phyloP scores from a whole-genome alignment of 2,888 invertebrate species.

The Idaea dimidiata region DNA sequence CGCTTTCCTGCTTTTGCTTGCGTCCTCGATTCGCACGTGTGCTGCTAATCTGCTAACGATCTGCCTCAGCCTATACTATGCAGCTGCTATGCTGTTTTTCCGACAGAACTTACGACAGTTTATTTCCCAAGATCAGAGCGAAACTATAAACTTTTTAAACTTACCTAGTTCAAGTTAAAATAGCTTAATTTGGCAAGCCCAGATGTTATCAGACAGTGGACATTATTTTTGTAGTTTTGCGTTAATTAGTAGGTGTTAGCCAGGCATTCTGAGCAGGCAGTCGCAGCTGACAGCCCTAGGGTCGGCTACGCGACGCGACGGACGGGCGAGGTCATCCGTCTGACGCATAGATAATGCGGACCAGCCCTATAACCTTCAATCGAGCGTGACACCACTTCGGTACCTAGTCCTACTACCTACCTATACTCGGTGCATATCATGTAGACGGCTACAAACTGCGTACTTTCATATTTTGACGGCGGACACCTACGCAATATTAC shows the following conservation, averaged over 20 bases:
- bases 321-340: conserved; percentile 43
- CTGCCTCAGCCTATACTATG: too few relatives aligned
- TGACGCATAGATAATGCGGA: conserved; percentile 60
- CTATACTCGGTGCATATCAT: background rate
- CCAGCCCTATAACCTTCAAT: conserved; percentile 53
- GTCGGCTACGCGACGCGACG: conserved; percentile 26
- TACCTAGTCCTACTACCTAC: conserved; percentile 19
- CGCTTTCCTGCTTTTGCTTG: too few relatives aligned
- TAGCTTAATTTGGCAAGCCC: too few relatives aligned
- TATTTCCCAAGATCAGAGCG: too few relatives aligned
- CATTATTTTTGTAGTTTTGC: background rate
- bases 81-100: too few relatives aligned
- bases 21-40: too few relatives aligned
- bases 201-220: background rate
- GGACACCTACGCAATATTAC: background rate
- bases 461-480: background rate
- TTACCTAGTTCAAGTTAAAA: too few relatives aligned
- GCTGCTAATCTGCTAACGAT: too few relatives aligned
- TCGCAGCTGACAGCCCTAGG: conserved; percentile 20
- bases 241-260: background rate
- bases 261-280: background rate
- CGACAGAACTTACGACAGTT: too few relatives aligned
- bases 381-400: conserved; percentile 25
- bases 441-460: background rate
- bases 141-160: too few relatives aligned